A percentile compares a stretch with the other conserved stretches of the same genome.
Conservation (phyloP, 2,797 vertebrate genomes). For the Pempheris klunzingeri region DNA sequence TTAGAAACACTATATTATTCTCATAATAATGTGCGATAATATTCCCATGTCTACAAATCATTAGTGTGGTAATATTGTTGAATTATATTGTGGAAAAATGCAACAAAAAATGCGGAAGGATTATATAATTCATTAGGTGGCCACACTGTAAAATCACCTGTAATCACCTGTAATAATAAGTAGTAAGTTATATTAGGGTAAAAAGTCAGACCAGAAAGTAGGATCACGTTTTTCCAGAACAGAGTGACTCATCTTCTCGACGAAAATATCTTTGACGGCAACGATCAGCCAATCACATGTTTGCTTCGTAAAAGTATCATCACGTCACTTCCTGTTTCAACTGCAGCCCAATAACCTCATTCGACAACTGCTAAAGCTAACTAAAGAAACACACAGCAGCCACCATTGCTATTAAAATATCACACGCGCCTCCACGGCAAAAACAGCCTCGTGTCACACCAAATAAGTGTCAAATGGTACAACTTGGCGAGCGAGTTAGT, state of each 20-base stretch:
- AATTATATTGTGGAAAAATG: not conserved
- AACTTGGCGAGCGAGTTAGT: not conserved
- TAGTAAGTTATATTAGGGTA: no score
- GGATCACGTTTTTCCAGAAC: not conserved
- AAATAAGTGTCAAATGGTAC: fast-evolving
- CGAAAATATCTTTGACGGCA: conserved; percentile 49
- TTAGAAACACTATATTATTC: not conserved
- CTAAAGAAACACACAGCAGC: not conserved
- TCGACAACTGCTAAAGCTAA: not conserved
- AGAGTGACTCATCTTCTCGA: conserved; percentile 4
- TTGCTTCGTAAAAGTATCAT: not conserved
- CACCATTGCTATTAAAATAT: fast-evolving
- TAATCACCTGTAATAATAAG: no score
- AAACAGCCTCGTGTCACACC: not conserved
- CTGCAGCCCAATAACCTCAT: no score
- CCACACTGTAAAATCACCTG: not conserved
- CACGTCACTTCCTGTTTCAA: conserved; percentile 40
- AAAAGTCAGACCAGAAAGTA: not conserved
- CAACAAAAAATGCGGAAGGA: not conserved
- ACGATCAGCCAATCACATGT: conserved; percentile 41
- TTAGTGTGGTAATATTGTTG: not conserved
- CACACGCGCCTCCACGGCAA: not conserved
- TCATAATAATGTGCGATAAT: not conserved
- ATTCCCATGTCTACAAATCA: not conserved
- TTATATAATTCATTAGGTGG: not conserved